A percentile compares a stretch with the other conserved stretches of the same genome.
Conservation (phyloP, 2,797 vertebrate species). For the Chiropotes sagulatus region DNA sequence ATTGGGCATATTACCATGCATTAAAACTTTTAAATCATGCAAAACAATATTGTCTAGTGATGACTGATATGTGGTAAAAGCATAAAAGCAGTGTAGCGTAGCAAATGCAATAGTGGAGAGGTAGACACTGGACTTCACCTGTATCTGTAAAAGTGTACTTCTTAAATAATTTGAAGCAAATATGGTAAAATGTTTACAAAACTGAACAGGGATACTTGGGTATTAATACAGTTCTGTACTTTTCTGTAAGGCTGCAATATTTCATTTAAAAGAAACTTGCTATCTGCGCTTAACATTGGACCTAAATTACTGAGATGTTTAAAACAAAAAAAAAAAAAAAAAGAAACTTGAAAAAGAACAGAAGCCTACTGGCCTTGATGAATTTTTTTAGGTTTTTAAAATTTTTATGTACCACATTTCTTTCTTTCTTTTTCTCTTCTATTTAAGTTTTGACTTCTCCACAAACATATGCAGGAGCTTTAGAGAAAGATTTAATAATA, state of each 20-base stretch:
- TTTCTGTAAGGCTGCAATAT: neutral
- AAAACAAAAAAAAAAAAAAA: neutral
- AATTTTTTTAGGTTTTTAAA: slow-evolving; percentile 4
- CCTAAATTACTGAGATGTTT: too few relatives aligned
- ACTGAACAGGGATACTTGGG: neutral
- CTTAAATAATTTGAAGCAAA: neutral
- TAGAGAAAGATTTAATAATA: slow-evolving; percentile 45
- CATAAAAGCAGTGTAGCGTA: neutral
- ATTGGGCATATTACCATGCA: neutral
- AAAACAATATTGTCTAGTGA: neutral
- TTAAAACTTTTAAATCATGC: slow-evolving; percentile 1
- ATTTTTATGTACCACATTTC: neutral
- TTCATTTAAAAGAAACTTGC: slow-evolving; percentile 18
- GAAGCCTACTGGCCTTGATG: neutral
- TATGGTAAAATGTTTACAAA: neutral
- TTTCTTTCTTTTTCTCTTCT: neutral
- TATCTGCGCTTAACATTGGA: too few relatives aligned
- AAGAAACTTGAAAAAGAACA: neutral
- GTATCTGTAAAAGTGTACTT: neutral
- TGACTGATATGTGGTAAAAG: neutral
- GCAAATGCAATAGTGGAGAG: neutral
- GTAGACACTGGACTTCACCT: neutral
- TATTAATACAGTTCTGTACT: neutral
- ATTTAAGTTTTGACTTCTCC: slow-evolving; percentile 27
- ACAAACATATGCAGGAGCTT: neutral